Base-by-base conservation (phyloP, 2,888 invertebrate species). In the Zonitis immaculata region DNA sequence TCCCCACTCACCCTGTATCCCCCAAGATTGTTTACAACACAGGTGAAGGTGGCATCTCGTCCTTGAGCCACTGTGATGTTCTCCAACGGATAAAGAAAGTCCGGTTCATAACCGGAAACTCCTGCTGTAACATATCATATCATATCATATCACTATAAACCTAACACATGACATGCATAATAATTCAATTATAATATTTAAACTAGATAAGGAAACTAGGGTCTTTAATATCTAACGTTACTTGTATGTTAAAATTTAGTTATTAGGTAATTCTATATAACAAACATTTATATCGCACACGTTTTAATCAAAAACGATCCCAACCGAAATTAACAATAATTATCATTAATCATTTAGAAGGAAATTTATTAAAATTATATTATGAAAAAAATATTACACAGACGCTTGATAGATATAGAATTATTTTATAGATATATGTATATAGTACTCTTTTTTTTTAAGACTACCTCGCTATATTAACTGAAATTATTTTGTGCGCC, bases 1-100 rank as follows among this genome's bases (percentile, higher is more conserved):
- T 88, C 88, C 82, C 88, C 88, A 91, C 91, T 91, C 91, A 93
- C 93, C 89, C 89, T 87, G 82, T 88, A 84, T 67, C 83, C 82
- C 66, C 83, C 83, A 74, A 90, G 84, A 82, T 90, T 88, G 80
- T 88, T 89, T 72, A 90, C 89, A 73, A 89, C 87, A 74, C 90
- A 90, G 65, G 89, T 89, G 79, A 90, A 89, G 74, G 87, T 86
- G 66, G 89, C 89, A 79, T 90, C 89, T 67, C 89, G 80, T 59
- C 90, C 90, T 76, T 88, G 88, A 60, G 89, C 83, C 69, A 90
- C 87, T 62, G 90, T 90, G 77, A 90, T 84, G 81, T 90, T 90
- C 80, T 88, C 86, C 80, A 90, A 77, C 43, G 89, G 87, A 68
- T 84, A 85, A 65, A 85, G 79, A 79, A 91, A 90, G 77, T 88